phyloP scores from a whole-genome alignment of 2,113 vertebrate genomes.

The Nothocercus julius region DNA sequence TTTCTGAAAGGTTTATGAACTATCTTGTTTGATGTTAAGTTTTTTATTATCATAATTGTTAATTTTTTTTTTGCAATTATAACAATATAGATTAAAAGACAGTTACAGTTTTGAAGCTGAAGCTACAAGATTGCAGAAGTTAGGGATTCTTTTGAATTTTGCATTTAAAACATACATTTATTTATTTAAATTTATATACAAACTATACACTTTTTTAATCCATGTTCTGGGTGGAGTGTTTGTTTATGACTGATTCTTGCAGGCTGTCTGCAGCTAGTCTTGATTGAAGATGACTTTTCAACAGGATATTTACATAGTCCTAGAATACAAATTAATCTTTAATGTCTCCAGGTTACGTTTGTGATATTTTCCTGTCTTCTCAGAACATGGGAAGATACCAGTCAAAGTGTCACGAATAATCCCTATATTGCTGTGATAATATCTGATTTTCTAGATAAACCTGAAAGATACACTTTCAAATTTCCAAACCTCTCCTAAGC shows the following conservation, averaged over 20 bases:
- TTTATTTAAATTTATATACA: background rate
- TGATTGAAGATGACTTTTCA: background rate
- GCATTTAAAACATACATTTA: background rate
- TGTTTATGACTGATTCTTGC: background rate
- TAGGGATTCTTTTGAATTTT: background rate
- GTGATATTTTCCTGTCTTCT: background rate
- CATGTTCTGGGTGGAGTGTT: background rate
- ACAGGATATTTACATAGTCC: background rate
- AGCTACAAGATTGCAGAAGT: background rate
- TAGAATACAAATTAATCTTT: conserved; percentile 22
- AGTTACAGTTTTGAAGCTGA: background rate
- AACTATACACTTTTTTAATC: background rate
- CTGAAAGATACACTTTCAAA: conserved; percentile 11
- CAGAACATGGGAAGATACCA: conserved; percentile 11
- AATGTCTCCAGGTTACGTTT: background rate
- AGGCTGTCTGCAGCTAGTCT: background rate
- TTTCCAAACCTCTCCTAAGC: conserved; percentile 26
- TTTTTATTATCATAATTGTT: background rate
- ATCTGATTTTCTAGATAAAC: conserved; percentile 18
- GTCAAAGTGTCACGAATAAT: background rate
- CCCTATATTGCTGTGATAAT: background rate
- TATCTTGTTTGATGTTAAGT: background rate
- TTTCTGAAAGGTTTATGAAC: too few species aligned
- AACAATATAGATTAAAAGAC: background rate
- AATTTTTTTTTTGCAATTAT: background rate